Base-by-base conservation (phyloP, 2,888 invertebrate genomes). In the Pyrocoelia pectoralis region DNA sequence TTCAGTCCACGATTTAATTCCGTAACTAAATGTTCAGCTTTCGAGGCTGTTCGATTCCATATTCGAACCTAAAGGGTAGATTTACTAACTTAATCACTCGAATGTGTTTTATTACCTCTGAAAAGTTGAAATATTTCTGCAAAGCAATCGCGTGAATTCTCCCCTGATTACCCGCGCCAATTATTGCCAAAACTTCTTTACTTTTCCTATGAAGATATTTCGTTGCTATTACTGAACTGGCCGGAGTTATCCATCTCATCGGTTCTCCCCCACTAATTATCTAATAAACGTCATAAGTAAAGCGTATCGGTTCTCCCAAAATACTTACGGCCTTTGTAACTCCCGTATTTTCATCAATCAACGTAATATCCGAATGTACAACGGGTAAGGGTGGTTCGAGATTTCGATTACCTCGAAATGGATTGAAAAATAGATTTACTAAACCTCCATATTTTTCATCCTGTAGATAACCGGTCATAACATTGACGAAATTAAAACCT, bases 171-270 rank as follows among this genome's bases (percentile, higher is more conserved):
- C 87, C 87, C 29, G 84, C 83, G 1, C 87, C 87, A 3, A 86
- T 68, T 64, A 87, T 82, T 1, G 84, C 78, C 51, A 84, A 71
- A 40, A 79, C 70, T 40, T 73, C 68, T 41, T 73, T 68, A 56
- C 69, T 62, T 68, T 67, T 74, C 15, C 24, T 12, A 69, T 80
- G 82, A 3, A 87, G 74, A 72, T 84, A 77, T 70, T 85, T 84
- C 1, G 86, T 86, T 8, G 86, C 86, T 1, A 85, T 81, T 51
- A 83, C 77, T 0, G 86, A 86, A 2, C 86, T 85, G 10, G 84
- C 83, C 0, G 85, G 86, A 1, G 87, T 87, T 63, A 86, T 80
- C 84, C 85, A 84, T 0, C 82, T 83, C 6, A 86, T 87, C 17
- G 87, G 84, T 59, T 83, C 82, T 0, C 82, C 84, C 13, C 80